Evolutionary conservation across 2,888 invertebrate genomes (phyloP).

Genomic region (Callosobruchus maculatus): DNA sequence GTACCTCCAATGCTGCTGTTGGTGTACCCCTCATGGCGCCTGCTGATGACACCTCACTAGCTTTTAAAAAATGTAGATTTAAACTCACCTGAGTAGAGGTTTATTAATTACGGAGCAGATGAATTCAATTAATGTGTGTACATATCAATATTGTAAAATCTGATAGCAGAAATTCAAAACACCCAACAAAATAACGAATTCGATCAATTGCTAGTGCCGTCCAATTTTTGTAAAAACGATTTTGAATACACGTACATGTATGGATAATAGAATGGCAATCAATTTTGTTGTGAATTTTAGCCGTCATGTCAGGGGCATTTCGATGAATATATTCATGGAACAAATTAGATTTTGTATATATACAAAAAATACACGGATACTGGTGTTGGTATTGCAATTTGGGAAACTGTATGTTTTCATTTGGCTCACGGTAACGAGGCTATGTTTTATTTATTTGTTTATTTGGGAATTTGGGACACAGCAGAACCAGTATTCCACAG

Average conservation of each 20-base stretch:
- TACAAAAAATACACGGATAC: not conserved
- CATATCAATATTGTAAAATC: too few relatives aligned
- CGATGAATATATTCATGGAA: not conserved
- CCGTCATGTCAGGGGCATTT: not conserved
- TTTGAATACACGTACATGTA: not conserved
- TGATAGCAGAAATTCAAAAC: too few relatives aligned
- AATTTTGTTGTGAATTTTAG: not conserved
- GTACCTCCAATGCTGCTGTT: too few relatives aligned
- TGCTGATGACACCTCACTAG: too few relatives aligned
- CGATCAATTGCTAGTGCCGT: not conserved
- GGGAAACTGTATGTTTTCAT: not conserved
- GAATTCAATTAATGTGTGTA: too few relatives aligned
- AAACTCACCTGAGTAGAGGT: too few relatives aligned
- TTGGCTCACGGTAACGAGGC: not conserved
- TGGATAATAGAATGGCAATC: not conserved
- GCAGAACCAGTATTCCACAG: too few relatives aligned
- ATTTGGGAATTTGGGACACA: too few relatives aligned
- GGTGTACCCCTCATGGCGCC: too few relatives aligned
- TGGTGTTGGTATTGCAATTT: not conserved
- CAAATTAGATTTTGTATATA: not conserved
- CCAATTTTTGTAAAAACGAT: not conserved
- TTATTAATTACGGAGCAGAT: too few relatives aligned
- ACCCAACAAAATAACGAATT: not conserved
- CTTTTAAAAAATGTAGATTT: too few relatives aligned
- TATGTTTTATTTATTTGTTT: too few relatives aligned